These are phyloP conservation scores for Sialia sialis DNA, from an alignment of 2,113 vertebrate species.

Conservation along the genomic window DNA sequence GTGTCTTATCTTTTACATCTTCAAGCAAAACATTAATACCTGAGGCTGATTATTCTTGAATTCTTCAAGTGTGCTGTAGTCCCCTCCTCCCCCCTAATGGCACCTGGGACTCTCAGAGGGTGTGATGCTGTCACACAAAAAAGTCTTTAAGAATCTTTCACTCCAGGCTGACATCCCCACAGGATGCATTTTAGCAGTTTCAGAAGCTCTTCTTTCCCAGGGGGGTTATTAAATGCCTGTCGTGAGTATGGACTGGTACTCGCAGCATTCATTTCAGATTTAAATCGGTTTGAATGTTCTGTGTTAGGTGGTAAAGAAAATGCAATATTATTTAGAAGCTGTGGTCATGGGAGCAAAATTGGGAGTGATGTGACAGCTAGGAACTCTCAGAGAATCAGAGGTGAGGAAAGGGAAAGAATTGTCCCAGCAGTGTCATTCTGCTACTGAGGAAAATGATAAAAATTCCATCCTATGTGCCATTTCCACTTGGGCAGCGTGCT, in stretches of 20 bases:
- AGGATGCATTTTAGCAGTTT: constrained; percentile 50
- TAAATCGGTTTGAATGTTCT: constrained; percentile 45
- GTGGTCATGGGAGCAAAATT: background rate
- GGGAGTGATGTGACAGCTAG: constrained; percentile 16
- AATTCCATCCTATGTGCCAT: background rate
- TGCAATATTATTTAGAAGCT: constrained; percentile 7
- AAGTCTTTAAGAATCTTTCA: constrained; percentile 61
- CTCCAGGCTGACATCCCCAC: constrained; percentile 32
- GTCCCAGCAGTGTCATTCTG: constrained; percentile 15
- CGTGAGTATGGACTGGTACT: constrained; percentile 9
- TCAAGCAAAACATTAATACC: constrained; percentile 56
- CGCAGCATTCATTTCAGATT: constrained; percentile 30
- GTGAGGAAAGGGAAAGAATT: constrained; percentile 13
- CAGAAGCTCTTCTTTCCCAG: constrained; percentile 37
- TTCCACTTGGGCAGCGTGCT: background rate
- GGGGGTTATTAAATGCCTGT: constrained; percentile 46
- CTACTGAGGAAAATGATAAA: background rate
- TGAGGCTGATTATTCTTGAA: constrained; percentile 54
- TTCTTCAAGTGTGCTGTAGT: constrained; percentile 3
- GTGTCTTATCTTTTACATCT: constrained; percentile 32
- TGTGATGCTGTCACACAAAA: constrained; percentile 60
- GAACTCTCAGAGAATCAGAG: constrained; percentile 14
- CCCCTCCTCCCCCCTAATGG: constrained; percentile 36
- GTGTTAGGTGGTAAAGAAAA: constrained; percentile 36
- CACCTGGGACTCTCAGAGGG: constrained; percentile 42